phyloP scores from a whole-genome alignment of 2,888 invertebrate genomes.

The Synergus itoensis region DNA sequence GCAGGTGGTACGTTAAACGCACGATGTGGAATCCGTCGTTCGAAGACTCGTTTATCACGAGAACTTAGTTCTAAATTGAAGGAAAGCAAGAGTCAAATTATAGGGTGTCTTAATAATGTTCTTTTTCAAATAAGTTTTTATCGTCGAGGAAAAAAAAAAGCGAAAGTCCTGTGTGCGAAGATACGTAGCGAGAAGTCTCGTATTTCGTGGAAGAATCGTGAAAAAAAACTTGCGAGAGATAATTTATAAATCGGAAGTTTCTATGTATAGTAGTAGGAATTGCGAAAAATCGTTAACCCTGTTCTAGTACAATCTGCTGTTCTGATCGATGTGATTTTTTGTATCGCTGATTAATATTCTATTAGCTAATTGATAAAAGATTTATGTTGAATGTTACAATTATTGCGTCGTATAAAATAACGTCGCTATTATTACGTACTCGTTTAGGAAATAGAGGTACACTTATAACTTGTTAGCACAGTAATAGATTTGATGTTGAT shows the following conservation, averaged over 20 bases:
- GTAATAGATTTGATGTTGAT: conserved; percentile 60
- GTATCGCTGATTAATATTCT: conserved; percentile 65
- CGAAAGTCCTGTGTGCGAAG: conserved; percentile 8
- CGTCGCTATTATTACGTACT: conserved; percentile 60
- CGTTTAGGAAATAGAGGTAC: conserved; percentile 60
- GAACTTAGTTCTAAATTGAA: conserved; percentile 3
- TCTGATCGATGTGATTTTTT: conserved; percentile 69
- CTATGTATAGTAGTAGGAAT: conserved; percentile 29
- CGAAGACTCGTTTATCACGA: conserved; percentile 16
- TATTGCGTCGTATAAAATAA: conserved; percentile 59
- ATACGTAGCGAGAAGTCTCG: conserved; percentile 38
- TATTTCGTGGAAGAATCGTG: neutral
- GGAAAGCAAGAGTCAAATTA: neutral
- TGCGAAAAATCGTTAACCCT: conserved; percentile 36
- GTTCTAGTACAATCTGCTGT: conserved; percentile 59
- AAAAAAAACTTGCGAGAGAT: conserved; percentile 19
- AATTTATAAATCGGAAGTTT: conserved; percentile 19
- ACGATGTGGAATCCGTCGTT: conserved; percentile 36
- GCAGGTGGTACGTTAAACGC: neutral
- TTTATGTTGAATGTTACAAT: conserved; percentile 63
- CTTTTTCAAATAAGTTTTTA: neutral
- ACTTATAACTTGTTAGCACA: conserved; percentile 48
- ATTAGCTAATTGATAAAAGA: conserved; percentile 54
- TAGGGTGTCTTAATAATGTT: conserved; percentile 7
- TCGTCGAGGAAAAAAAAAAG: neutral